Evolutionary conservation across 2,797 vertebrate genomes (phyloP).

Genomic region (Parauchenoglanis ngamensis): DNA sequence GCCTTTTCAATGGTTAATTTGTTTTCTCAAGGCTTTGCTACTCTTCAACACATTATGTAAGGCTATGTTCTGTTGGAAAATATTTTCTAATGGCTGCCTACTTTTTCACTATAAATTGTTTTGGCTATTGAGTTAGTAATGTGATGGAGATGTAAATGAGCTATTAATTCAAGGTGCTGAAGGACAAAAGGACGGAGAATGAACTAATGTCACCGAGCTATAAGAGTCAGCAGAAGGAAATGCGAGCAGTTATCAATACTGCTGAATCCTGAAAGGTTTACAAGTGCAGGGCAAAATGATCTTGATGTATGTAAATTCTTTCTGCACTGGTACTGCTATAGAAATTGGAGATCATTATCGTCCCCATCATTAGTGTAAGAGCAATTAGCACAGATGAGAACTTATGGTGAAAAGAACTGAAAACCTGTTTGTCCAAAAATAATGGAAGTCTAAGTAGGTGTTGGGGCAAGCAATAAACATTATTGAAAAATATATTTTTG

Average conservation of each 20-base stretch:
- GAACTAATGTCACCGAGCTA: constrained; percentile 41
- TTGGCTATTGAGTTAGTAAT: constrained; percentile 62
- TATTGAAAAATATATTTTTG: neutral
- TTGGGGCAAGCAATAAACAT: neutral
- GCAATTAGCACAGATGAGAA: neutral
- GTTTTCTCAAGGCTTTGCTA: constrained; percentile 65
- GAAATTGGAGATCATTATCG: neutral
- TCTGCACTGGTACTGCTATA: neutral
- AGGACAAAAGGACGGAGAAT: constrained; percentile 70
- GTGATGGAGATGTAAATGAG: constrained; percentile 73
- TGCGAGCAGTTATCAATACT: constrained; percentile 8
- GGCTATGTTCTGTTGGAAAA: constrained; percentile 72
- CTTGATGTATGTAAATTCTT: neutral
- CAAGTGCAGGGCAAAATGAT: neutral
- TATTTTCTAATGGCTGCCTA: constrained; percentile 68
- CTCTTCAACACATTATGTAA: constrained; percentile 68
- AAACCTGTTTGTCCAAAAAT: neutral
- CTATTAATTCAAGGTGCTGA: constrained; percentile 71
- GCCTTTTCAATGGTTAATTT: neutral
- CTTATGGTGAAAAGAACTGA: neutral
- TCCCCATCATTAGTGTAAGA: neutral
- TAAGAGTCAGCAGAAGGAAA: constrained; percentile 16
- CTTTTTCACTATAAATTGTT: constrained; percentile 65
- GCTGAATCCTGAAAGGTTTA: neutral
- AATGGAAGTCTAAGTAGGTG: neutral